Percentiles rank a stretch among this genome's conserved stretches.
phyloP scores from a whole-genome alignment of 2,797 vertebrate genomes.

The Eulemur rubriventer region DNA sequence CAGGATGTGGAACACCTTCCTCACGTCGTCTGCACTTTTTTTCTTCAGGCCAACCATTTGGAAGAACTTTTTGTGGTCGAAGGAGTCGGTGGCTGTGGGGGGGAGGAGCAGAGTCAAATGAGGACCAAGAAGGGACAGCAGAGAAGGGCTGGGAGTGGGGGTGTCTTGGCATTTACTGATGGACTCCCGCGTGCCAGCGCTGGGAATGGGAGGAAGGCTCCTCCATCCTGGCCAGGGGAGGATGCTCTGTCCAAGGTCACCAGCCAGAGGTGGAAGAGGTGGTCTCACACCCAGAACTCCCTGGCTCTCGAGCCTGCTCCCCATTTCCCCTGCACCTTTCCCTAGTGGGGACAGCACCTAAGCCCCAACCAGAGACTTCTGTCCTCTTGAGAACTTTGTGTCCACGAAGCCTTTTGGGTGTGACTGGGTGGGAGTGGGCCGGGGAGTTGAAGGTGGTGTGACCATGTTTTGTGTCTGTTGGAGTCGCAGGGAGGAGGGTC shows the following conservation, averaged over 20 bases:
- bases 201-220: background rate
- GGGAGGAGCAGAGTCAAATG: background rate
- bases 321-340: rapidly evolving
- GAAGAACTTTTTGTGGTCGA: constrained; percentile 96
- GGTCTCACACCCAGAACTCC: too few species aligned
- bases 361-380: background rate
- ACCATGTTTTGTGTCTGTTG: background rate
- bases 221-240: background rate
- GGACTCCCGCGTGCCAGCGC: background rate
- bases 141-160: background rate
- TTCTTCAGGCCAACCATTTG: constrained; percentile 94
- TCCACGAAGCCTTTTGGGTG: background rate
- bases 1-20: constrained; percentile 94
- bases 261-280: background rate
- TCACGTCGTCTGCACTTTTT: constrained; percentile 91
- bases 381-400: background rate
- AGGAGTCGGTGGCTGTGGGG: constrained; percentile 90
- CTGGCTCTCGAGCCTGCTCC: background rate
- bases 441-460: background rate
- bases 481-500: rapidly evolving
- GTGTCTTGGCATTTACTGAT: background rate
- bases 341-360: background rate
- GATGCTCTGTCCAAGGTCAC: constrained; percentile 30
- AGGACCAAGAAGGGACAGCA: background rate
- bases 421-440: too few species aligned